Evolutionary conservation across 2,797 vertebrate species (phyloP).

Genomic region (Acanthornis magna): DNA sequence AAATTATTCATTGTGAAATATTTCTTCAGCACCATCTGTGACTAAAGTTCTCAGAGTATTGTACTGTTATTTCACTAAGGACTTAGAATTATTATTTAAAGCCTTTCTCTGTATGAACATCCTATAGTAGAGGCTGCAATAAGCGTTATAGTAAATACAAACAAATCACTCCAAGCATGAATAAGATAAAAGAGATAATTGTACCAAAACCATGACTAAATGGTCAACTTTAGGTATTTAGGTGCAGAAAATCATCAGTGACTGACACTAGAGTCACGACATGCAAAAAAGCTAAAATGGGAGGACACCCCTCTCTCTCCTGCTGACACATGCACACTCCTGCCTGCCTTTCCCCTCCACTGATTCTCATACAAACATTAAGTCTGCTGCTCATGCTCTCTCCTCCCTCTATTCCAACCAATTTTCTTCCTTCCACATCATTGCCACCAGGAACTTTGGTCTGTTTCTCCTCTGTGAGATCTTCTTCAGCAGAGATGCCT

Average conservation of each 20-base stretch:
- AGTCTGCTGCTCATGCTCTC: background rate
- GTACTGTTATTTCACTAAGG: background rate
- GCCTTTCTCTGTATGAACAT: background rate
- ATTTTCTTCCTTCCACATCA: background rate
- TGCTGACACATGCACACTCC: background rate
- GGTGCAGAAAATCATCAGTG: background rate
- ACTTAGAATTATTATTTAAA: background rate
- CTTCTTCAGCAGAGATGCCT: rapidly evolving
- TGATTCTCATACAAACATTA: background rate
- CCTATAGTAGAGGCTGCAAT: background rate
- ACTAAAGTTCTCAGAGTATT: slow-evolving; percentile 19
- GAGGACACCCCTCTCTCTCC: background rate
- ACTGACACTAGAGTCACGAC: background rate
- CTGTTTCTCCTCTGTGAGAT: background rate
- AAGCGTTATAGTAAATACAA: background rate
- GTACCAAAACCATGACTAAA: background rate
- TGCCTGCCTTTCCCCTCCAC: background rate
- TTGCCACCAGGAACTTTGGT: rapidly evolving
- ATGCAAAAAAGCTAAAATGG: background rate
- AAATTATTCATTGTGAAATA: slow-evolving; percentile 53
- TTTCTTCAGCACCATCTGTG: slow-evolving; percentile 36
- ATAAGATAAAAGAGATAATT: background rate
- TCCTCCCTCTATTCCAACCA: background rate
- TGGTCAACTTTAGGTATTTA: background rate
- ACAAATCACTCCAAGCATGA: background rate